Conservation (phyloP, 1,140 invertebrate genomes). For the Sarcophaga peregrina region DNA sequence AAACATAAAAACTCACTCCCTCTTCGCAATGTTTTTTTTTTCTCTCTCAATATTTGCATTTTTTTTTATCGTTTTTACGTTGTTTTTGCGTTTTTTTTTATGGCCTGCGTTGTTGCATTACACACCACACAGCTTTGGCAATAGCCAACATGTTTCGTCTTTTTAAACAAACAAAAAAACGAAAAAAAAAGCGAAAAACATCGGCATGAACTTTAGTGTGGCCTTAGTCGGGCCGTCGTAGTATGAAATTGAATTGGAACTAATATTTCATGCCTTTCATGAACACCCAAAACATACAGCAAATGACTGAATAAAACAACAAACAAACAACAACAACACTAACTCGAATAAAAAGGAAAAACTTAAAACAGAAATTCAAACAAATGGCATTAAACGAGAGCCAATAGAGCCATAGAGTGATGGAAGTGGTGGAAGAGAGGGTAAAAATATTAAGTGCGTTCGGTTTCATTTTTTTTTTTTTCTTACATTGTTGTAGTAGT, state of each 20-base stretch:
- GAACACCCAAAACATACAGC: slow-evolving; percentile 7
- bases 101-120: neutral
- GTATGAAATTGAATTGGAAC: slow-evolving; percentile 28
- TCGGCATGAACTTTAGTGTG: slow-evolving; percentile 24
- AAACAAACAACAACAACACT: neutral
- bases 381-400: too few species aligned
- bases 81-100: slow-evolving; percentile 20
- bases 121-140: neutral
- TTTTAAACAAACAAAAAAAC: neutral
- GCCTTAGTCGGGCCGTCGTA: slow-evolving; percentile 21
- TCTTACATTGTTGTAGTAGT: slow-evolving; percentile 10
- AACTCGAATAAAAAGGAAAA: too few species aligned
- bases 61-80: neutral
- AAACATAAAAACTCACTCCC: slow-evolving; percentile 25
- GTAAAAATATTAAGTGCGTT: slow-evolving; percentile 23
- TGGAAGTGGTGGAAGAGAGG: neutral
- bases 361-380: too few species aligned
- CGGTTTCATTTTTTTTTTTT: slow-evolving; percentile 18
- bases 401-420: too few species aligned
- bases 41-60: slow-evolving; percentile 2
- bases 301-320: neutral
- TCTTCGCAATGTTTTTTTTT: neutral
- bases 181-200: neutral
- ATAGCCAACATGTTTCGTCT: neutral
- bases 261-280: slow-evolving; percentile 39